These are phyloP conservation scores for Orchesella cincta DNA, from an alignment of 1,140 invertebrate species.

Conservation along the genomic window DNA sequence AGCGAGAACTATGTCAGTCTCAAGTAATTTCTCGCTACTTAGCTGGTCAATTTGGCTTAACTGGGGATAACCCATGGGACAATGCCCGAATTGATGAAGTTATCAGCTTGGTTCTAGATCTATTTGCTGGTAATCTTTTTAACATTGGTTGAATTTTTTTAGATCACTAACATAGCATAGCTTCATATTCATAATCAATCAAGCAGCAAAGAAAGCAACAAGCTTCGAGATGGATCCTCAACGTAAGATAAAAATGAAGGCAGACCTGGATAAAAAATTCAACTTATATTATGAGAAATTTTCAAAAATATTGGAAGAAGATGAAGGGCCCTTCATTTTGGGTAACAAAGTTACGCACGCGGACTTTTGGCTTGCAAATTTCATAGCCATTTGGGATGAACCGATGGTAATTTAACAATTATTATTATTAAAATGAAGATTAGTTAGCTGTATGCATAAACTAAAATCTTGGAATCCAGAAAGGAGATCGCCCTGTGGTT, in stretches of 20 bases:
- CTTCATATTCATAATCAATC: too few relatives aligned
- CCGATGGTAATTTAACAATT: constrained; percentile 6
- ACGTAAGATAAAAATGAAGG: too few relatives aligned
- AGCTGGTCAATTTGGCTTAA: constrained; percentile 67
- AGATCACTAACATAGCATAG: too few relatives aligned
- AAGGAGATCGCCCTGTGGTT: background rate
- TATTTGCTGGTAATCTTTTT: constrained; percentile 37
- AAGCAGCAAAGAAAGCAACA: too few relatives aligned
- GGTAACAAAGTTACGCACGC: constrained; percentile 58
- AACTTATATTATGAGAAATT: background rate
- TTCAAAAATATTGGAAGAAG: constrained; percentile 58
- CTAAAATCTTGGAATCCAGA: constrained; percentile 13
- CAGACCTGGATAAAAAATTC: background rate
- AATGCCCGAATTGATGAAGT: constrained; percentile 51
- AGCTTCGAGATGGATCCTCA: too few relatives aligned
- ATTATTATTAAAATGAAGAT: too few relatives aligned
- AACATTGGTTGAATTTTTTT: too few relatives aligned
- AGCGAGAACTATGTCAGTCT: constrained; percentile 33
- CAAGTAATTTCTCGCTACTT: constrained; percentile 58
- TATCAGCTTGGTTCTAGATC: constrained; percentile 36
- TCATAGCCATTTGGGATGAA: constrained; percentile 23
- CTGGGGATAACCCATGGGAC: constrained; percentile 68
- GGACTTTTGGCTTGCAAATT: constrained; percentile 42
- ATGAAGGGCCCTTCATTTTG: constrained; percentile 61
- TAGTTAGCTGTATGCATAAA: background rate